Conservation (phyloP, 2,797 vertebrate genomes). For the Tiaroga cobitis region DNA sequence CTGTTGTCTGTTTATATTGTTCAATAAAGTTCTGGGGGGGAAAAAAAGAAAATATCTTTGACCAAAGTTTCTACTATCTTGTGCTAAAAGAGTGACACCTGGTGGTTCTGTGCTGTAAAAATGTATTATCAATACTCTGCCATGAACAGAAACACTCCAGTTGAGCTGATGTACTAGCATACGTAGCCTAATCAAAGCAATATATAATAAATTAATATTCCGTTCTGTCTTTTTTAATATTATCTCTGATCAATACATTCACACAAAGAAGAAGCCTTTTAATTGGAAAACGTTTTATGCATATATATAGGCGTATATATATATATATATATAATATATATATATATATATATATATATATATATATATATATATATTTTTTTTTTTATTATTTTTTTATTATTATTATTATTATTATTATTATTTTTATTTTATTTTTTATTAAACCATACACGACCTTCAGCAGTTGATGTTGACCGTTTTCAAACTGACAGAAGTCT, state of each 20-base stretch:
- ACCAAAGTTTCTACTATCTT: background rate
- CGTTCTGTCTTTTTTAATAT: background rate
- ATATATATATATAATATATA: too few relatives aligned
- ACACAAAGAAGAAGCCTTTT: background rate
- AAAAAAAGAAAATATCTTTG: background rate
- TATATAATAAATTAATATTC: background rate
- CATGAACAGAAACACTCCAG: background rate
- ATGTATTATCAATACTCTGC: background rate
- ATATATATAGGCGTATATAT: too few relatives aligned
- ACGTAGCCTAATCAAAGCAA: background rate
- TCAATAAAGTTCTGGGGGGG: too few relatives aligned
- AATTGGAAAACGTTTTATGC: background rate
- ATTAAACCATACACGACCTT: too few relatives aligned
- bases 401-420: too few relatives aligned
- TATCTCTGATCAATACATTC: background rate
- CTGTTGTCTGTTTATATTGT: too few relatives aligned
- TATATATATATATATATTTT: too few relatives aligned
- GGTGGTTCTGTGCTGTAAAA: constrained; percentile 8
- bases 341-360: too few relatives aligned
- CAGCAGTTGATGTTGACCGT: too few relatives aligned
- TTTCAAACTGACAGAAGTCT: background rate
- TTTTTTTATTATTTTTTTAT: too few relatives aligned
- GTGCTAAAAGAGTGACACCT: constrained; percentile 41
- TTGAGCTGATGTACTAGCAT: too few relatives aligned
- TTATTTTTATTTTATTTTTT: too few relatives aligned